A percentile compares a stretch with the other conserved stretches of the same genome.
Evolutionary conservation across 2,888 invertebrate species (phyloP).

Genomic region (Clepsis dumicolana): DNA sequence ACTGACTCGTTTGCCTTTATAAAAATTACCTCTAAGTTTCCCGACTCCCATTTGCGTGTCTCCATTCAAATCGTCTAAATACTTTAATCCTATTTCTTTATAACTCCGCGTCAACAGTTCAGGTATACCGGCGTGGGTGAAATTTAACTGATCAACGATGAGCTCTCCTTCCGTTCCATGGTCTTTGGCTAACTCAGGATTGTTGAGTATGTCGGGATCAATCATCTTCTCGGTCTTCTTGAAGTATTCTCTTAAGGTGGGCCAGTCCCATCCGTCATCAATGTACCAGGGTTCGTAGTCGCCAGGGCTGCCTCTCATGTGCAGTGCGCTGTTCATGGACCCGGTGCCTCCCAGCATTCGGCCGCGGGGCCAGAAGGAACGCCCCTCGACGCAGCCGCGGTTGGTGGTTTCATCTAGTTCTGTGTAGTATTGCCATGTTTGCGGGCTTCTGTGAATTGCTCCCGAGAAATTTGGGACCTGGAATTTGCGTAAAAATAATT

Average conservation of each 20-base stretch:
- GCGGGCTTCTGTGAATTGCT: conserved; percentile 61
- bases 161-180: conserved; percentile 83
- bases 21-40: conserved; percentile 79
- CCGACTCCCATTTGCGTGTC: conserved; percentile 83
- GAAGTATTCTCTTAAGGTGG: conserved; percentile 69
- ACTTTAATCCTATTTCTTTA: conserved; percentile 79
- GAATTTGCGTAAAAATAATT: conserved; percentile 47
- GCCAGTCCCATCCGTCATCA: conserved; percentile 78
- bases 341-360: conserved; percentile 76
- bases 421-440: conserved; percentile 72
- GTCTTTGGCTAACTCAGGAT: conserved; percentile 66
- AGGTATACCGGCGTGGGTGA: conserved; percentile 66
- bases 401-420: conserved; percentile 67
- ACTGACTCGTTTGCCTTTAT: conserved; percentile 84
- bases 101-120: conserved; percentile 74
- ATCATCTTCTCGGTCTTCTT: conserved; percentile 76
- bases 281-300: conserved; percentile 75
- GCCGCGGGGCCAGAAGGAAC: conserved; percentile 78
- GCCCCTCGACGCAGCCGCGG: conserved; percentile 58
- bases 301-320: conserved; percentile 72
- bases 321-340: conserved; percentile 75
- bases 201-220: conserved; percentile 71
- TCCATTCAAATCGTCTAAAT: conserved; percentile 74
- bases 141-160: conserved; percentile 79
- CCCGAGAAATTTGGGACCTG: conserved; percentile 75